Percentiles rank a stretch among this genome's conserved stretches.
Evolutionary conservation across 2,888 invertebrate species (phyloP).

Genomic region (Tribolium freemani): DNA sequence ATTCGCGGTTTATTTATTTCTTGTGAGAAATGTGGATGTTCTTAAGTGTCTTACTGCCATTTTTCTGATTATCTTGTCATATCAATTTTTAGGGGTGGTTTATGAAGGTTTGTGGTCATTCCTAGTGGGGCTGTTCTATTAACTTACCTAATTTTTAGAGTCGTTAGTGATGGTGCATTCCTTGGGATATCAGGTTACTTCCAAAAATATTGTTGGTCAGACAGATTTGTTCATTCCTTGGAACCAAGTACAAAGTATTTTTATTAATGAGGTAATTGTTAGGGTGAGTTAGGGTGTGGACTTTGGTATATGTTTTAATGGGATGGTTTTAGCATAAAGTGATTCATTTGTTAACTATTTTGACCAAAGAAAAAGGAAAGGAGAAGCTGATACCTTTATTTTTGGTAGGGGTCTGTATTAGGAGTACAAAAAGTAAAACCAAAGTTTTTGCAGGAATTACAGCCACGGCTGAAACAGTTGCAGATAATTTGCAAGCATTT

Average conservation of each 20-base stretch:
- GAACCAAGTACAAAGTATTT: slow-evolving; percentile 48
- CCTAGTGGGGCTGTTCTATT: background rate
- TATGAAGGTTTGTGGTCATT: slow-evolving; percentile 24
- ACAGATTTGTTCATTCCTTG: slow-evolving; percentile 49
- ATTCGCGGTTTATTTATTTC: slow-evolving; percentile 3
- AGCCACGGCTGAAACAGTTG: slow-evolving; percentile 32
- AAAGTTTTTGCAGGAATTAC: slow-evolving; percentile 18
- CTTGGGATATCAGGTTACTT: slow-evolving; percentile 47
- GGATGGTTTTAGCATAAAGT: slow-evolving; percentile 35
- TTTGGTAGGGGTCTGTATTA: slow-evolving; percentile 18
- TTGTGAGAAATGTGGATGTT: background rate
- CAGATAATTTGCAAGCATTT: slow-evolving; percentile 36
- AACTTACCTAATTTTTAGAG: slow-evolving; percentile 40
- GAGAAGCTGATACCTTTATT: slow-evolving; percentile 36
- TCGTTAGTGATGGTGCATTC: slow-evolving; percentile 44
- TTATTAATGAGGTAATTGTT: slow-evolving; percentile 50
- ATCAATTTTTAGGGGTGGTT: slow-evolving; percentile 1
- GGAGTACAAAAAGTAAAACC: background rate
- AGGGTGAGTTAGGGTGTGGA: slow-evolving; percentile 35
- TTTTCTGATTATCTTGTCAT: slow-evolving; percentile 7
- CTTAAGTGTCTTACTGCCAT: slow-evolving; percentile 13
- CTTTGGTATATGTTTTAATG: background rate
- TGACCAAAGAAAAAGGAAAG: slow-evolving; percentile 30
- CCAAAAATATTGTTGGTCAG: slow-evolving; percentile 32
- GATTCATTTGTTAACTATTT: slow-evolving; percentile 36